Evolutionary conservation across 2,113 vertebrate genomes (phyloP).

Genomic region (Sisor rabdophorus): DNA sequence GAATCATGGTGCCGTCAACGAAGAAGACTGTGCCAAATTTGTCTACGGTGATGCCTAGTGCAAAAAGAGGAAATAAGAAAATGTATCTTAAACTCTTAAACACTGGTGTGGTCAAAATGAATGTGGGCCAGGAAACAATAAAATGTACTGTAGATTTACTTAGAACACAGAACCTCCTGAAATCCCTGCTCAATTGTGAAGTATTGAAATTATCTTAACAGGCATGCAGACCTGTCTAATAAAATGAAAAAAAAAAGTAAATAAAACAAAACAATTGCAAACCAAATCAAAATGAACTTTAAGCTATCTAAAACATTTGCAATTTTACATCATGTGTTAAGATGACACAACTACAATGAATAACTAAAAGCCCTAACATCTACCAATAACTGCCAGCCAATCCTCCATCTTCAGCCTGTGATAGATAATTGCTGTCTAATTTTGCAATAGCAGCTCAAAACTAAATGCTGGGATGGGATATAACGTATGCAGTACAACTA

Average conservation of each 20-base stretch:
- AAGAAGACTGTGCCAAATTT: slow-evolving; percentile 94
- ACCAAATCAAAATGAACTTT: too few relatives aligned
- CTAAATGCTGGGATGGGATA: slow-evolving; percentile 11
- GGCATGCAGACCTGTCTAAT: background rate
- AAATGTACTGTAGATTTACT: background rate
- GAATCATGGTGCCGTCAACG: slow-evolving; percentile 96
- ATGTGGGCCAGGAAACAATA: background rate
- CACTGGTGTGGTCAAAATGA: background rate
- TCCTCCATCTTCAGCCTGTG: background rate
- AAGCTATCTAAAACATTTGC: too few relatives aligned
- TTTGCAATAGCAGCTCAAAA: slow-evolving; percentile 32
- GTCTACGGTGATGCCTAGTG: slow-evolving; percentile 90
- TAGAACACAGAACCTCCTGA: background rate
- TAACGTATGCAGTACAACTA: slow-evolving; percentile 9
- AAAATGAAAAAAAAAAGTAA: background rate
- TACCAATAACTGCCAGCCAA: slow-evolving; percentile 6
- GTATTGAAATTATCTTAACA: background rate
- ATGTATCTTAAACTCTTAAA: background rate
- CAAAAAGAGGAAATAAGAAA: background rate
- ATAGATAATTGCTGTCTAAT: slow-evolving; percentile 24
- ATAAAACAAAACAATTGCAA: slow-evolving; percentile 41
- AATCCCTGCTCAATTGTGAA: background rate
- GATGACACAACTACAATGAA: slow-evolving; percentile 28
- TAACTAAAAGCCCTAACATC: slow-evolving; percentile 31
- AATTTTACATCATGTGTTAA: too few relatives aligned